These are phyloP conservation scores for Meta bourneti DNA, from an alignment of 2,888 invertebrate species.

Conservation along the genomic window DNA sequence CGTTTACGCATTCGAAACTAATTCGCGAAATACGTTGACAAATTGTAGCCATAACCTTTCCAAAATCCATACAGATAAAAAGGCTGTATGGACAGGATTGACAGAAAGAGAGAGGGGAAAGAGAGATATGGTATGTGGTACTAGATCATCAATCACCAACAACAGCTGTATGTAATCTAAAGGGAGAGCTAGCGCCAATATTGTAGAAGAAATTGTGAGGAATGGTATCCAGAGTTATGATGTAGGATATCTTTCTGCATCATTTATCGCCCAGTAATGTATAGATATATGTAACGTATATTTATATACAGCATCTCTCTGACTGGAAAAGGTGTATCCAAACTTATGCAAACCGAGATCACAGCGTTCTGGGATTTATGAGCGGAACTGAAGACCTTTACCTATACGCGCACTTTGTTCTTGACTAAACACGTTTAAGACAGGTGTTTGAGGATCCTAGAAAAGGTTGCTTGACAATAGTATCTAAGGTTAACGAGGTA, in stretches of 20 bases:
- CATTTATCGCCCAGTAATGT: constrained; percentile 57
- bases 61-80: constrained; percentile 69
- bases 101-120: constrained; percentile 46
- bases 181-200: constrained; percentile 70
- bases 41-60: constrained; percentile 70
- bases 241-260: constrained; percentile 72
- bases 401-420: background rate
- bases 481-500: too few species aligned
- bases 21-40: constrained; percentile 72
- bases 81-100: constrained; percentile 59
- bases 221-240: constrained; percentile 67
- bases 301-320: background rate
- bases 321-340: constrained; percentile 22
- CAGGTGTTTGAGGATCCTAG: background rate
- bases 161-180: constrained; percentile 69
- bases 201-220: constrained; percentile 72
- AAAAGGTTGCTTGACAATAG: too few species aligned
- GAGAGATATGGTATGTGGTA: constrained; percentile 66
- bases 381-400: background rate
- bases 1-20: constrained; percentile 67
- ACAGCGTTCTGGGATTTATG: constrained; percentile 16
- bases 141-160: constrained; percentile 64
- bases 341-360: constrained; percentile 53
- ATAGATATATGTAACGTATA: constrained; percentile 46
- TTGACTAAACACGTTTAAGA: background rate